Percentiles rank a stretch among this genome's conserved stretches.
Conservation (phyloP, 2,888 invertebrate genomes). For the Sicus ferrugineus region DNA sequence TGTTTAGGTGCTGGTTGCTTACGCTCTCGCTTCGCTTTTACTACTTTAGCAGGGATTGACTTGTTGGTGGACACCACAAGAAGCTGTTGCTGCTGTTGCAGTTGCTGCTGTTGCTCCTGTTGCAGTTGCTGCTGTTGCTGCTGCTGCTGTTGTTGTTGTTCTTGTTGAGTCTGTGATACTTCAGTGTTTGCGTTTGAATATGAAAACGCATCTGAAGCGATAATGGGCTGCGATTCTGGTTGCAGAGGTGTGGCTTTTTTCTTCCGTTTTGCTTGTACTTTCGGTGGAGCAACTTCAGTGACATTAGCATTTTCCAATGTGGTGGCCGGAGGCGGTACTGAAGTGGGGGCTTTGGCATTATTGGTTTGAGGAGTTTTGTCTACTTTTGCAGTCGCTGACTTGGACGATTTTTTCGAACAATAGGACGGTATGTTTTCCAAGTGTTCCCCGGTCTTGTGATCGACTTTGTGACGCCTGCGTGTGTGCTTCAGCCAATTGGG, state of each 20-base stretch:
- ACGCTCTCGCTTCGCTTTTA: constrained; percentile 55
- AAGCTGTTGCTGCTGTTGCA: constrained; percentile 28
- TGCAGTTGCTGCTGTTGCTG: no score
- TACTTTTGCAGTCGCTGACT: constrained; percentile 47
- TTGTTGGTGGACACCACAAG: no score
- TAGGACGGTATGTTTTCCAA: constrained; percentile 63
- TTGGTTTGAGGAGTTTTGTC: constrained; percentile 21
- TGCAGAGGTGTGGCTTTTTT: constrained; percentile 38
- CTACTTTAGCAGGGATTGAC: constrained; percentile 43
- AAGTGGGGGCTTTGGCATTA: neutral
- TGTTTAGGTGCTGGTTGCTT: constrained; percentile 57
- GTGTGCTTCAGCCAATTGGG: constrained; percentile 71
- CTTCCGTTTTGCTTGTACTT: constrained; percentile 38
- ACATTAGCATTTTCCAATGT: neutral
- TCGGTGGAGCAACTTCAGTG: neutral
- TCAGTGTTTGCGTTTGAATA: neutral
- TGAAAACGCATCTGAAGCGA: neutral
- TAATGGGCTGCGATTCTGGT: constrained; percentile 1
- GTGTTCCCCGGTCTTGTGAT: constrained; percentile 63
- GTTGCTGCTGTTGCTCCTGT: constrained; percentile 21
- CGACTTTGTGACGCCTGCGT: constrained; percentile 67
- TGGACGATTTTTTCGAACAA: constrained; percentile 60
- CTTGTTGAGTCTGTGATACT: constrained; percentile 1
- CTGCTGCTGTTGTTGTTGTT: constrained; percentile 23
- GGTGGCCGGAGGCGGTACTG: neutral